These are phyloP conservation scores for Aurelia aurita complex sp. Pacific DNA, from an alignment of 30 jellyfish, hydroid and myxozoan species.

Conservation along the genomic window DNA sequence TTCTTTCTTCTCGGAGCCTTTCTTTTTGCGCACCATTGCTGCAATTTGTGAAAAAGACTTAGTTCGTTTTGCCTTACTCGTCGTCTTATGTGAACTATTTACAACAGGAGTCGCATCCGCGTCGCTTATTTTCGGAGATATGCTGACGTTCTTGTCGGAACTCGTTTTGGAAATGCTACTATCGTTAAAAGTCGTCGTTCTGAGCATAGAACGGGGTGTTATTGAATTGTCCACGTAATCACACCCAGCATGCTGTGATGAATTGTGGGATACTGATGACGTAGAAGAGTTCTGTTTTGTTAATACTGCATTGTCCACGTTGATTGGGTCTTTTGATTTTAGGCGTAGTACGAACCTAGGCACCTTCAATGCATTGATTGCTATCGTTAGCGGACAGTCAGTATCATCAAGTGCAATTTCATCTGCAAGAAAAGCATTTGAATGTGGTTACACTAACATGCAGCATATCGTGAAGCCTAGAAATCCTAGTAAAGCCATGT, in stretches of 20 bases:
- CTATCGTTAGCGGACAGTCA: constrained; percentile 94
- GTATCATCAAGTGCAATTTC: constrained; percentile 65
- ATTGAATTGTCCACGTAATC: neutral
- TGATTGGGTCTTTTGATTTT: constrained; percentile 9
- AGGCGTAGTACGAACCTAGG: constrained; percentile 88
- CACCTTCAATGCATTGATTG: constrained; percentile 80
- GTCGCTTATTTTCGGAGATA: constrained; percentile 7
- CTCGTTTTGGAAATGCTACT: neutral
- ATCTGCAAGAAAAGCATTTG: constrained; percentile 44
- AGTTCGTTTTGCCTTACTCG: constrained; percentile 43
- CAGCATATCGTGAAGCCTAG: too few species aligned
- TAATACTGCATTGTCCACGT: neutral
- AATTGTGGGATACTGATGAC: neutral
- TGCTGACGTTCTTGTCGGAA: constrained; percentile 11
- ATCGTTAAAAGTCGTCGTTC: constrained; percentile 6
- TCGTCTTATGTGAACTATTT: neutral
- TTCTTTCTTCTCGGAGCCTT: constrained; percentile 51
- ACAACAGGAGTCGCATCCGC: neutral
- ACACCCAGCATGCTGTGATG: neutral
- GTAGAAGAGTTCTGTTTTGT: neutral
- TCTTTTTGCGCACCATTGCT: constrained; percentile 85
- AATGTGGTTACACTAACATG: too few species aligned
- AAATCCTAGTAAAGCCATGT: too few species aligned
- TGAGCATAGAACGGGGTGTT: constrained; percentile 8
- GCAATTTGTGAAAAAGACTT: constrained; percentile 42